phyloP scores from a whole-genome alignment of 2,888 invertebrate species.

The Xylocampa areola region DNA sequence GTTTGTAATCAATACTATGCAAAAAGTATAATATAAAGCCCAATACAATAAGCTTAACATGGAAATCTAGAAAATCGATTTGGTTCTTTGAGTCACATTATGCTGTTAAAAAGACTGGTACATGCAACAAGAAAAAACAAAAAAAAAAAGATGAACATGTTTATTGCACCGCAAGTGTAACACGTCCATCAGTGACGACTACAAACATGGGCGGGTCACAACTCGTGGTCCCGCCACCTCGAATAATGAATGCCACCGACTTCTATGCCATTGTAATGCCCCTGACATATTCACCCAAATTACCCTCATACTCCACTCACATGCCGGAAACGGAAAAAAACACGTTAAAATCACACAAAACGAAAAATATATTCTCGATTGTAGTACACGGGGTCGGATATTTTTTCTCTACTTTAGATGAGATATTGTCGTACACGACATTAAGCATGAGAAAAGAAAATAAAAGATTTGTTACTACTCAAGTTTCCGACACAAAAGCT shows the following conservation, averaged over 20 bases:
- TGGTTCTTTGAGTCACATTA: too few relatives aligned
- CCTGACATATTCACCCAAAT: slow-evolving; percentile 68
- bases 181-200: slow-evolving; percentile 63
- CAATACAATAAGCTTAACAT: too few relatives aligned
- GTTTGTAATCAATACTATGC: too few relatives aligned
- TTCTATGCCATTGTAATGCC: slow-evolving; percentile 67
- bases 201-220: slow-evolving; percentile 68
- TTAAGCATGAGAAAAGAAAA: slow-evolving; percentile 67
- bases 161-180: slow-evolving; percentile 53
- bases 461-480: slow-evolving; percentile 69
- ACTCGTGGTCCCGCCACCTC: slow-evolving; percentile 55
- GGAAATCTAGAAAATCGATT: too few relatives aligned
- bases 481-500: slow-evolving; percentile 64
- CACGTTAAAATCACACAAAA: slow-evolving; percentile 35
- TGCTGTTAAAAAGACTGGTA: too few relatives aligned
- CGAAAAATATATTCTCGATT: slow-evolving; percentile 34
- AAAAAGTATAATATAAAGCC: too few relatives aligned
- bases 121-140: too few relatives aligned
- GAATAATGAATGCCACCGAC: slow-evolving; percentile 72
- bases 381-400: slow-evolving; percentile 31
- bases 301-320: slow-evolving; percentile 54
- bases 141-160: too few relatives aligned
- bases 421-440: slow-evolving; percentile 61
- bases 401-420: slow-evolving; percentile 35
- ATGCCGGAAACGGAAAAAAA: slow-evolving; percentile 41